Percentiles rank a stretch among this genome's conserved stretches.
Evolutionary conservation across 1,140 invertebrate species (phyloP).

Genomic region (Yoshiicerus persimilis): DNA sequence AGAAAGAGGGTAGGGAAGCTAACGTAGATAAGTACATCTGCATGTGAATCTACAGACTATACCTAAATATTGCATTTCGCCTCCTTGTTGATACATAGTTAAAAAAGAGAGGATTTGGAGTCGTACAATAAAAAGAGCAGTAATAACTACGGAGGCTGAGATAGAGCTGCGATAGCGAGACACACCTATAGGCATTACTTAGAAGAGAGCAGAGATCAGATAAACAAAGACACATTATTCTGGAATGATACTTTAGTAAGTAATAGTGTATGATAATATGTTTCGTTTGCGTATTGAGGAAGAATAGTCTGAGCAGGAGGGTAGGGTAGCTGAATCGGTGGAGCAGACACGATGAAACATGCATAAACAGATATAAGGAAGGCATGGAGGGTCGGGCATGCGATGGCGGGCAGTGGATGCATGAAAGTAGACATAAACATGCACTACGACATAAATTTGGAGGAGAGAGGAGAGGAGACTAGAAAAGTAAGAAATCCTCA

Average conservation of each 20-base stretch:
- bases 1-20: background rate
- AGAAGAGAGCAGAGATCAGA: background rate
- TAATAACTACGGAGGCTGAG: background rate
- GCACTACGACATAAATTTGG: background rate
- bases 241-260: background rate
- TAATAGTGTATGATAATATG: background rate
- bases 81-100: background rate
- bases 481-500: background rate
- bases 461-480: background rate
- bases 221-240: background rate
- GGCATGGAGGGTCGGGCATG: background rate
- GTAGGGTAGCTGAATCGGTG: no score
- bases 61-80: background rate
- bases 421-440: constrained; percentile 6
- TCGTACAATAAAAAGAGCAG: background rate
- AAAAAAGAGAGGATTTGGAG: background rate
- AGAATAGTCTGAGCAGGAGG: background rate
- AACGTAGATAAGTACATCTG: background rate
- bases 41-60: background rate
- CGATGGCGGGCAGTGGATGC: background rate
- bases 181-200: background rate
- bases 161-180: background rate
- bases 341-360: background rate
- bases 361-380: background rate
- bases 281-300: background rate